Evolutionary conservation across 2,888 invertebrate species (phyloP), one percentile per base, ranked within the genome.

Genomic region (Limenitis camilla): DNA sequence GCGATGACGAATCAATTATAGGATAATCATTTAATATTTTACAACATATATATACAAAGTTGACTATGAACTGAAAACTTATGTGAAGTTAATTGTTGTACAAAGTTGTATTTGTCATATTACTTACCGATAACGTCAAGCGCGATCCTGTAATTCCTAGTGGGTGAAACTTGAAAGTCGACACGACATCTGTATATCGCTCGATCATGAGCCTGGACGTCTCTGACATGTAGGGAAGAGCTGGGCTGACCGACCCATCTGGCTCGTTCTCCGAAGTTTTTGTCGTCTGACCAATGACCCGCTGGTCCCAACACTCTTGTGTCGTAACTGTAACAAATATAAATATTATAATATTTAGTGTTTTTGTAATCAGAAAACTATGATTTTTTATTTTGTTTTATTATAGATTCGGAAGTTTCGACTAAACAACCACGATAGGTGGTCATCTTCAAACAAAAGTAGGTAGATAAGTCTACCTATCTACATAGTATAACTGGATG

Each of bases 141-240:
- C 54, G 92, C 91, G 55, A 94, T 91, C 64, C 91, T 89, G 55
- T 92, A 91, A 74, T 94, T 94, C 62, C 92, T 91, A 29, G 95
- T 94, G 0, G 93, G 94, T 11, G 94, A 93, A 56, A 91, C 90
- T 64, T 79, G 78, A 60, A 80, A 87, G 69, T 87, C 86, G 8
- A 87, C 86, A 8, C 86, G 71, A 61, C 86, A 87, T 43, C 85
- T 67, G 61, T 86, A 87, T 5, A 72, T 70, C 5, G 83, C 82
- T 27, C 85, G 67, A 48, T 87, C 86, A 3, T 73, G 62, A 0
- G 81, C 61, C 56, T 79, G 75, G 1, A 87, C 76, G 36, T 76
- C 67, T 6, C 66, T 66, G 10, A 87, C 61, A 3, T 71, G 76
- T 1, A 87, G 72, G 0, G 78, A 74, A 1, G 85, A 74, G 2